Evolutionary conservation across 1,140 invertebrate species (phyloP).

Genomic region (Phthorimaea operculella): DNA sequence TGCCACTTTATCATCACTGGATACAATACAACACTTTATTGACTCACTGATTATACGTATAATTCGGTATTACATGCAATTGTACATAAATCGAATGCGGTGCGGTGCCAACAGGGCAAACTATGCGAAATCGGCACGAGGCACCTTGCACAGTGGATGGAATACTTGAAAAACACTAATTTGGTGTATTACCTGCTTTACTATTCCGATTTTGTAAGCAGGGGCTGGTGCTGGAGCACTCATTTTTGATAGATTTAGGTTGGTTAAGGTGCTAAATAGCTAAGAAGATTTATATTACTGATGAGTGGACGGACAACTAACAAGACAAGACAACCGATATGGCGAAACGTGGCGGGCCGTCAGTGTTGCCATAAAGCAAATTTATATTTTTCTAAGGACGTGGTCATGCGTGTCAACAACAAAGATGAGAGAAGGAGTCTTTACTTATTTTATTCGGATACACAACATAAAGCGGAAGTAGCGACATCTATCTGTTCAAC

Average conservation of each 20-base stretch:
- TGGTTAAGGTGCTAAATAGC: constrained; percentile 27
- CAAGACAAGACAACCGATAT: constrained; percentile 25
- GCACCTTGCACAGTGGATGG: constrained; percentile 20
- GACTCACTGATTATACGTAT: no score
- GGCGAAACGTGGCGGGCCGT: constrained; percentile 57
- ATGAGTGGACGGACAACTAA: constrained; percentile 35
- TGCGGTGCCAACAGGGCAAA: constrained; percentile 60
- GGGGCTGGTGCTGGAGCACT: constrained; percentile 47
- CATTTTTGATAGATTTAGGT: constrained; percentile 43
- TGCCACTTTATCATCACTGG: constrained; percentile 4
- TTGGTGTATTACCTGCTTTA: constrained; percentile 56
- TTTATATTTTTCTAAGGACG: constrained; percentile 15
- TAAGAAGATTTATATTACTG: constrained; percentile 44
- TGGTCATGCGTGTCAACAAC: not conserved
- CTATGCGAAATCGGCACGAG: constrained; percentile 45
- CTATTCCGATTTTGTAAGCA: constrained; percentile 55
- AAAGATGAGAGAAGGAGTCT: no score
- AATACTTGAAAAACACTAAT: constrained; percentile 24
- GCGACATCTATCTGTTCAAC: no score
- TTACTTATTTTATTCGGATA: no score
- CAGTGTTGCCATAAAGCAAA: constrained; percentile 38
- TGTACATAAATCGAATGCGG: constrained; percentile 7
- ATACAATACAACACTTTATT: constrained; percentile 5
- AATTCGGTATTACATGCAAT: no score
- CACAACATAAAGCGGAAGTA: no score